Base-by-base conservation (phyloP, 1,140 invertebrate genomes). In the Oppia nitens region DNA sequence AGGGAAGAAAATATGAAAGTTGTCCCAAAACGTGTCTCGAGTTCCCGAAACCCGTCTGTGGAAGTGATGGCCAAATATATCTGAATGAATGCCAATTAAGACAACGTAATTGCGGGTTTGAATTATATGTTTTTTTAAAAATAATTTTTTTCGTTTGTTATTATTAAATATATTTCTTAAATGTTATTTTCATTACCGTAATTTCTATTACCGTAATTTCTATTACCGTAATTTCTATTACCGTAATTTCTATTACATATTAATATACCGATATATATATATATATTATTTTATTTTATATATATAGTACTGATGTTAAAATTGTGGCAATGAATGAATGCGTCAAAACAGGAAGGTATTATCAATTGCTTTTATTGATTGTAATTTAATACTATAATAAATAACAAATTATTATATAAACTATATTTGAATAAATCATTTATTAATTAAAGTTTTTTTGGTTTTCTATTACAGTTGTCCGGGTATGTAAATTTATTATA, bases 1-100 rank as follows among this genome's bases (percentile, higher is more conserved):
- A 53, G 21, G 23, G 27, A n/a, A 23, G 59, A 57, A 29, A 23
- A 12, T 27, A 27, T 40, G 59, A 61, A 21, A 23, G 47, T 17
- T 65, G 64, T 50, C 64, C 64, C 0, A 32, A 58, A 4, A 20
- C 29, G 17, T 65, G 64, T 25, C 27, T 50, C 2, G 60, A 64
- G 20, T 47, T 65, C 1, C 57, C 89, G 67, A 86, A 87, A 20
- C 87, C 87, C 0, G 56, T 94, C 63, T 96, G 91, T 68, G 90
- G 85, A 32, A 87, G 82, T 55, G 85, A 96, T 69, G 87, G 89
- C 27, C 88, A 88, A 66, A 88, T 92, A 0, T 95, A 95, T 75
- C 84, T 83, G 66, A 93, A 83, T 59, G 89, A 87, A 4, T 96
- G 92, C 69, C 83, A 90, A 64, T 89, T 95, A 85, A 88, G 87